phyloP scores from a whole-genome alignment of 1,140 invertebrate species.

The Tetranychus cinnabarinus region DNA sequence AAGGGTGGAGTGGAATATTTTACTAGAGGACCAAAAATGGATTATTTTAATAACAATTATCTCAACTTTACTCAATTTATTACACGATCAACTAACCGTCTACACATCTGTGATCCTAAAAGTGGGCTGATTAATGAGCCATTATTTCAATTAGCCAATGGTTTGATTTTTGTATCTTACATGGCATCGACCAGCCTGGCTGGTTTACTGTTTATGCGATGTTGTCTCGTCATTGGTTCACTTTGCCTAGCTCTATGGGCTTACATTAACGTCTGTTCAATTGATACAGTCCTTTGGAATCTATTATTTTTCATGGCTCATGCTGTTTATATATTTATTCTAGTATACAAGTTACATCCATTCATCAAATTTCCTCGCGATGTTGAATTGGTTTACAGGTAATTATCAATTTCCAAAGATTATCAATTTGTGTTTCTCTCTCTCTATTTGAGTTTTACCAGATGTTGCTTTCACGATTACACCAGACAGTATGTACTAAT shows the following conservation, averaged over 20 bases:
- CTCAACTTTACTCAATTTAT: too few relatives aligned
- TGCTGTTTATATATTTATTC: constrained; percentile 48
- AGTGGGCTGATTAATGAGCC: neutral
- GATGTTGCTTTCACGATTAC: too few relatives aligned
- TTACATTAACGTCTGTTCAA: constrained; percentile 51
- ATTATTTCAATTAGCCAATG: constrained; percentile 42
- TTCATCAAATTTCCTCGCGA: constrained; percentile 45
- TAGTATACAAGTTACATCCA: constrained; percentile 53
- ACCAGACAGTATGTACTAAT: too few relatives aligned
- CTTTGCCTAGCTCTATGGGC: constrained; percentile 53
- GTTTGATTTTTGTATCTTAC: constrained; percentile 52
- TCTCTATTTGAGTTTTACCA: too few relatives aligned
- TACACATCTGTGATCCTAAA: neutral
- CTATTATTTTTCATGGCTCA: constrained; percentile 54
- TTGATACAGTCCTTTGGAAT: constrained; percentile 66
- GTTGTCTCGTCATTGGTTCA: constrained; percentile 45
- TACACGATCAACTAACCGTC: neutral
- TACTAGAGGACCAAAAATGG: too few relatives aligned
- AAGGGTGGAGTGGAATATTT: too few relatives aligned
- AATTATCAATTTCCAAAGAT: neutral
- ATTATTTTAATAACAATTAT: too few relatives aligned
- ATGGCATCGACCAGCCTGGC: constrained; percentile 49
- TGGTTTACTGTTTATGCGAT: constrained; percentile 49
- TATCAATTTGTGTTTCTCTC: too few relatives aligned
- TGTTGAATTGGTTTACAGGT: constrained; percentile 51